These are phyloP conservation scores for Archips xylosteana DNA, from an alignment of 2,888 invertebrate species.

Conservation along the genomic window DNA sequence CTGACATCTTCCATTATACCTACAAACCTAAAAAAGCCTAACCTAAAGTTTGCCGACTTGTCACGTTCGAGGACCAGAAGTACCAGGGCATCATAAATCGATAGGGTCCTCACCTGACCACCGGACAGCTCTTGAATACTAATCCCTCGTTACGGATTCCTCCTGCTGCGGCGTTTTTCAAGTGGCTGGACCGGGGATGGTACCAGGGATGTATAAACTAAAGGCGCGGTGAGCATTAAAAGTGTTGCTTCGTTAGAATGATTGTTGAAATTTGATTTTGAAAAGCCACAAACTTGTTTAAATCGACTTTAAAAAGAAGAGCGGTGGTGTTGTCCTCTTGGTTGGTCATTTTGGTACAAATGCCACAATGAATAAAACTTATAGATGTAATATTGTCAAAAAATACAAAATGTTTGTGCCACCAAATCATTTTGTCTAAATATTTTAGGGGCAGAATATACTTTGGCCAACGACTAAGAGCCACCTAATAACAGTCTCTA, in stretches of 20 bases:
- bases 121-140: slow-evolving; percentile 36
- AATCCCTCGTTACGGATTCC: slow-evolving; percentile 38
- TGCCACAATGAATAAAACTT: no score
- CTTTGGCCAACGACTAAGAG: no score
- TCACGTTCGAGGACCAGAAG: slow-evolving; percentile 6
- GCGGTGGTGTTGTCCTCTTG: no score
- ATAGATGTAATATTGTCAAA: no score
- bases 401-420: no score
- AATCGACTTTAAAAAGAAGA: no score
- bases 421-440: no score
- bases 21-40: background rate
- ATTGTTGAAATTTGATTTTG: no score
- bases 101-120: slow-evolving; percentile 30
- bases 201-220: background rate
- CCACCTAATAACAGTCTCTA: no score
- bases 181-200: slow-evolving; percentile 13
- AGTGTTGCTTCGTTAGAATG: background rate
- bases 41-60: slow-evolving; percentile 11
- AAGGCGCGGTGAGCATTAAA: background rate
- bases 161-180: slow-evolving; percentile 32
- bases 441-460: no score
- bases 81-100: slow-evolving; percentile 34
- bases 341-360: no score
- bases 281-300: no score
- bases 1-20: background rate